Conservation (phyloP, 2,113 vertebrate species). For the Ahaetulla prasina region DNA sequence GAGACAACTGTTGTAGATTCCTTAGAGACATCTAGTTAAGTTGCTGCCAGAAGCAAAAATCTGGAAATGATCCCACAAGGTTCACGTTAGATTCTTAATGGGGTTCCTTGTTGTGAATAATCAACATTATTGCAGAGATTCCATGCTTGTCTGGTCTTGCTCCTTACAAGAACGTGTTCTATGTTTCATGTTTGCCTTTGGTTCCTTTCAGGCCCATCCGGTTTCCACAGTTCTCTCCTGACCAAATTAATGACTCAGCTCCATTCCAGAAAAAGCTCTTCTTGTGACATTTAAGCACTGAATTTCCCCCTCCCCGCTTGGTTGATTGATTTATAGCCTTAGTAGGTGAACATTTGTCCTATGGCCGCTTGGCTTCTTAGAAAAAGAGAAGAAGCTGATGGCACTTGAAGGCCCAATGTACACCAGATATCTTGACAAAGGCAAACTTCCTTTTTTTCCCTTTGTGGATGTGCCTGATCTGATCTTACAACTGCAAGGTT, state of each 20-base stretch:
- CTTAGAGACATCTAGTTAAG: not conserved
- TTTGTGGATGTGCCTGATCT: not conserved
- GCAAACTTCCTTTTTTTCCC: accelerated
- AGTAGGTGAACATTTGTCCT: not conserved
- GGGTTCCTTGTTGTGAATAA: not conserved
- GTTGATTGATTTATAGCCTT: not conserved
- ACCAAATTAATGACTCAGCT: not conserved
- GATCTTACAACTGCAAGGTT: not conserved
- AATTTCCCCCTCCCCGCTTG: not conserved
- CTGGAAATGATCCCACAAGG: not conserved
- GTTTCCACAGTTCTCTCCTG: not conserved
- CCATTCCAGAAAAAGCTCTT: not conserved
- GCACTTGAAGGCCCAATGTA: not conserved
- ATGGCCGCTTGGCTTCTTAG: not conserved
- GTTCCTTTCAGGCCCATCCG: not conserved
- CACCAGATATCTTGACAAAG: not conserved
- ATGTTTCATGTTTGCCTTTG: not conserved
- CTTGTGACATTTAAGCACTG: not conserved
- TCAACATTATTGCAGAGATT: not conserved
- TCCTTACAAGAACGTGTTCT: not conserved
- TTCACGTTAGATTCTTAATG: not conserved
- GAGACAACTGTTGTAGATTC: not conserved
- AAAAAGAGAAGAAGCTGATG: not conserved
- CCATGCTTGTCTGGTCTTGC: not conserved
- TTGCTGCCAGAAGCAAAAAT: not conserved